phyloP scores from a whole-genome alignment of 2,113 vertebrate genomes.

The Poicephalus gulielmi region DNA sequence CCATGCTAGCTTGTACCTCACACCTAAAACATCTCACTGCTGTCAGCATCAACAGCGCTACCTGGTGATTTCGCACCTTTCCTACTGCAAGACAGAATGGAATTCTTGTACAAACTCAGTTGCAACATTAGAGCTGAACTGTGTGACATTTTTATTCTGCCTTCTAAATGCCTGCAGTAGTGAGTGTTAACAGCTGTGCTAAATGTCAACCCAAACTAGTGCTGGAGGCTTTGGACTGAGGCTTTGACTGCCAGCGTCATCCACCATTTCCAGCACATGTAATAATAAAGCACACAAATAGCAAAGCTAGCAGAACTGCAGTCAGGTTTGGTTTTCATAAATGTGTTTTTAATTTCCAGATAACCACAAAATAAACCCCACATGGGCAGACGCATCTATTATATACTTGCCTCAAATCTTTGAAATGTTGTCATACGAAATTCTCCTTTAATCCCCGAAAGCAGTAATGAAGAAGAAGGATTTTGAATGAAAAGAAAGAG shows the following conservation, averaged over 20 bases:
- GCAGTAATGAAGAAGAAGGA: constrained; percentile 86
- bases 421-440: constrained; percentile 99
- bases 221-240: background rate
- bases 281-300: background rate
- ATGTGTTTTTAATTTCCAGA: background rate
- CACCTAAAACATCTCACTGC: background rate
- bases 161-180: background rate
- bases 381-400: background rate
- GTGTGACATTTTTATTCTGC: background rate
- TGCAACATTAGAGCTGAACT: background rate
- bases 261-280: background rate
- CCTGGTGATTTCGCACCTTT: background rate
- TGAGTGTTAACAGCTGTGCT: background rate
- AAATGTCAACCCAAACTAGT: background rate
- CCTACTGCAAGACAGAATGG: background rate
- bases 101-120: background rate
- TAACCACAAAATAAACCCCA: background rate
- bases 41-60: background rate
- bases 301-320: background rate
- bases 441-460: constrained; percentile 93
- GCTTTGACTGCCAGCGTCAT: background rate
- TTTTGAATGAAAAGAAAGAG: constrained; percentile 65
- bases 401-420: constrained; percentile 96
- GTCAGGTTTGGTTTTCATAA: background rate
- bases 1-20: background rate